Evolutionary conservation across 2,797 vertebrate species (phyloP), one percentile per base, ranked within the genome.

Genomic region (Thunnus albacares): DNA sequence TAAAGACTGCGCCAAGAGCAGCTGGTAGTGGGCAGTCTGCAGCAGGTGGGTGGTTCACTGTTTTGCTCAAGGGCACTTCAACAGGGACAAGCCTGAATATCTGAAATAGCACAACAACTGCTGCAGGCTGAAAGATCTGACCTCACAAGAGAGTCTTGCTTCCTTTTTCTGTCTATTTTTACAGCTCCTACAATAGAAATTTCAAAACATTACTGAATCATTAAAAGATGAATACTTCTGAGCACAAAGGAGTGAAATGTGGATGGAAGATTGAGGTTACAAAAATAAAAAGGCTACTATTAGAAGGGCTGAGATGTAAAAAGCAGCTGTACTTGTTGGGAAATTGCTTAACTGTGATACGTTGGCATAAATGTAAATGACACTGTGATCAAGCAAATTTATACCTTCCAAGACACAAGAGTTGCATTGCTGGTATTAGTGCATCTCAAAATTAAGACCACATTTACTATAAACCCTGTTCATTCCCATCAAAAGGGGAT

Each of bases 41-140:
- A 72, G 80, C 74, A 63, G 49, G 77, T 79, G 75, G 85, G 30
- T 18, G 61, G 61, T 53, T 77, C 26, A 24, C 17, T 20, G 6
- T 47, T 73, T 66, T 57, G 80, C 75, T 76, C 80, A 13, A 69
- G 30, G 75, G 75, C 58, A 59, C 78, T 68, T 70, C 24, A 60
- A 4, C 67, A 52, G 35, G 24, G 22, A 56, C 10, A n/a, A 68
- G 52, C 26, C 2, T 15, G 24, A 67, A 26, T n/a, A 17, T 53
- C 67, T 75, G 5, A 74, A 64, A 60, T 28, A 8, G 30, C 51
- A 59, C 6, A 13, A 62, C 41, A 79, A 45, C 58, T 52, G 66
- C 83, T 63, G 59, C 43, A 52, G 60, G 63, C 71, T 15, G 47
- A 63, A 49, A 20, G 53, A 65, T n/a, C 7, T 35, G 11, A 38